These are phyloP conservation scores for Lepidurus apus DNA, from an alignment of 1,140 invertebrate species.

Conservation along the genomic window DNA sequence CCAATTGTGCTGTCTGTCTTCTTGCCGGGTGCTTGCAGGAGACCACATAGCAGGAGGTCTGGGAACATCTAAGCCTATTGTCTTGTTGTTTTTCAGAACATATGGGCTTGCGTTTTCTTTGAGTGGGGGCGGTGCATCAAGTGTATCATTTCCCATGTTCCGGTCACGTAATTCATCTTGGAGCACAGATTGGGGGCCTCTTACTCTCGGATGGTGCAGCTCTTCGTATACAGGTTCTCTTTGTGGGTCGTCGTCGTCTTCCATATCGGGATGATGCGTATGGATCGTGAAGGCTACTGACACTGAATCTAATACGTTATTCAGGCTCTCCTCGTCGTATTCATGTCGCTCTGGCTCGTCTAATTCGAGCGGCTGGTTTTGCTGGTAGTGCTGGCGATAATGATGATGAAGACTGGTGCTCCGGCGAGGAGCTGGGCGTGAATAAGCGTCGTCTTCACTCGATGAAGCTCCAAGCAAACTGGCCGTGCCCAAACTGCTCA, in stretches of 20 bases:
- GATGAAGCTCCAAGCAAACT: constrained; percentile 31
- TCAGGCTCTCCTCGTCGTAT: constrained; percentile 31
- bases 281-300: constrained; percentile 25
- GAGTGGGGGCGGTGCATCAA: neutral
- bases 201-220: neutral
- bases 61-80: neutral
- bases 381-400: constrained; percentile 2
- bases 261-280: constrained; percentile 9
- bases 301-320: constrained; percentile 32
- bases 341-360: constrained; percentile 10
- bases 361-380: neutral
- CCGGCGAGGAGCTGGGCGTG: neutral
- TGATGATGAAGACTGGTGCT: neutral
- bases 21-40: constrained; percentile 16
- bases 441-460: constrained; percentile 23
- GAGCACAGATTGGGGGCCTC: neutral
- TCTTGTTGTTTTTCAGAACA: neutral
- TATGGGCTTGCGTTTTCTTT: neutral
- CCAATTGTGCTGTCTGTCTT: constrained; percentile 10
- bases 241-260: constrained; percentile 8
- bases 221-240: constrained; percentile 1
- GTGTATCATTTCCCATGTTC: neutral
- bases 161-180: neutral
- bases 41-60: constrained; percentile 12
- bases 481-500: constrained; percentile 27